Evolutionary conservation across 2,113 vertebrate genomes (phyloP).

Genomic region (Phodopus roborovskii): DNA sequence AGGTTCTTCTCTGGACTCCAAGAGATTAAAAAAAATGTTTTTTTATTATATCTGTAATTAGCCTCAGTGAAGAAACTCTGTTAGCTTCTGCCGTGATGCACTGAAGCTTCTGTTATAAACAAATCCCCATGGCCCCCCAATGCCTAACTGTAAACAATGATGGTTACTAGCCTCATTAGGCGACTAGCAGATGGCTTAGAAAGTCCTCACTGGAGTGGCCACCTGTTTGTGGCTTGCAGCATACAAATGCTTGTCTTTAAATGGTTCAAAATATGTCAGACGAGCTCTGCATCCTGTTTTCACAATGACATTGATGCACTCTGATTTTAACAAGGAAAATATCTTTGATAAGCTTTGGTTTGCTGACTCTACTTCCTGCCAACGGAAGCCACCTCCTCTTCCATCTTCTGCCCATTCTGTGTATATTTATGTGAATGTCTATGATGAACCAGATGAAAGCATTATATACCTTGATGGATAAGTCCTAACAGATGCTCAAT

Average conservation of each 20-base stretch:
- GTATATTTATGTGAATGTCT: background rate
- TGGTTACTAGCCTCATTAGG: slow-evolving; percentile 89
- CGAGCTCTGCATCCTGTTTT: slow-evolving; percentile 81
- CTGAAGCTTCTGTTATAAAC: slow-evolving; percentile 84
- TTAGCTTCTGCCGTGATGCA: slow-evolving; percentile 84
- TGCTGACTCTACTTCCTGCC: slow-evolving; percentile 51
- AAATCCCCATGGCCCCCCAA: slow-evolving; percentile 86
- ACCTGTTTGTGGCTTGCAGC: slow-evolving; percentile 85
- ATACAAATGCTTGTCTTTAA: slow-evolving; percentile 87
- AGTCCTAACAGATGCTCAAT: background rate
- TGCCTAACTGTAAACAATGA: slow-evolving; percentile 88
- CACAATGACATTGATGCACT: slow-evolving; percentile 82
- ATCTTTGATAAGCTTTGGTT: slow-evolving; percentile 62
- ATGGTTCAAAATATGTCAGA: slow-evolving; percentile 84
- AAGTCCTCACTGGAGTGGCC: slow-evolving; percentile 87
- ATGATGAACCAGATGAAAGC: background rate
- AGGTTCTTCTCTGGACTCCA: slow-evolving; percentile 81
- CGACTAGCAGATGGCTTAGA: slow-evolving; percentile 89
- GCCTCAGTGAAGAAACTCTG: slow-evolving; percentile 80
- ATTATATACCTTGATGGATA: background rate
- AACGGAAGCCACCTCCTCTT: slow-evolving; percentile 46
- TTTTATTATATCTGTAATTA: slow-evolving; percentile 88
- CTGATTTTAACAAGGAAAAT: slow-evolving; percentile 80
- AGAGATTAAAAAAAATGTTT: slow-evolving; percentile 67
- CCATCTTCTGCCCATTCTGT: slow-evolving; percentile 23